Percentiles rank a stretch among this genome's conserved stretches.
phyloP scores from a whole-genome alignment of 2,113 vertebrate genomes.

The Fregata magnificens region DNA sequence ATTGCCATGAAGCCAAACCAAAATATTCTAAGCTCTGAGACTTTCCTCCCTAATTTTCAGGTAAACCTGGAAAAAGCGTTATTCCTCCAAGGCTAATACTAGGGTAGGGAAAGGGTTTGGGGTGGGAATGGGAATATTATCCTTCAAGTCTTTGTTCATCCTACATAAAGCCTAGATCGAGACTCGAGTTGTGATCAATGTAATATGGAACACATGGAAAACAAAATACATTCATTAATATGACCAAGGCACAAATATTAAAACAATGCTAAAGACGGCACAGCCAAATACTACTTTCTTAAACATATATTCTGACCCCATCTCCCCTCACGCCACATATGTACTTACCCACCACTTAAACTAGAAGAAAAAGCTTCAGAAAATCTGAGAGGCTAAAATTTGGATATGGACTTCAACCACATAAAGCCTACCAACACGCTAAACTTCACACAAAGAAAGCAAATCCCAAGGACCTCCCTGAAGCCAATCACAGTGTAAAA shows the following conservation, averaged over 20 bases:
- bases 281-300: not conserved
- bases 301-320: not conserved
- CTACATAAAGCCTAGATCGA: not conserved
- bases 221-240: not conserved
- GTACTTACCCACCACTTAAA: not conserved
- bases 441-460: not conserved
- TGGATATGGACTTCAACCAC: not conserved
- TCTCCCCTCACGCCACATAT: not conserved
- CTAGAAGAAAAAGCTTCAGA: not conserved
- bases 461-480: not conserved
- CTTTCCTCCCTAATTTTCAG: not conserved
- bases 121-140: not conserved
- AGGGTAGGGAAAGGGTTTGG: not conserved
- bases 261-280: accelerated
- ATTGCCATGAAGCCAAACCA: not conserved
- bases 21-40: not conserved
- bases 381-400: not conserved
- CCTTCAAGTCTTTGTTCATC: not conserved
- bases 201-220: not conserved
- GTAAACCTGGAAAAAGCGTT: not conserved
- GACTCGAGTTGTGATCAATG: accelerated
- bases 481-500: not conserved
- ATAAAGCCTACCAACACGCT: not conserved
- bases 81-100: not conserved
- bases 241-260: not conserved